Conservation (phyloP, 2,113 vertebrate genomes). For the Coryphaenoides rupestris region DNA sequence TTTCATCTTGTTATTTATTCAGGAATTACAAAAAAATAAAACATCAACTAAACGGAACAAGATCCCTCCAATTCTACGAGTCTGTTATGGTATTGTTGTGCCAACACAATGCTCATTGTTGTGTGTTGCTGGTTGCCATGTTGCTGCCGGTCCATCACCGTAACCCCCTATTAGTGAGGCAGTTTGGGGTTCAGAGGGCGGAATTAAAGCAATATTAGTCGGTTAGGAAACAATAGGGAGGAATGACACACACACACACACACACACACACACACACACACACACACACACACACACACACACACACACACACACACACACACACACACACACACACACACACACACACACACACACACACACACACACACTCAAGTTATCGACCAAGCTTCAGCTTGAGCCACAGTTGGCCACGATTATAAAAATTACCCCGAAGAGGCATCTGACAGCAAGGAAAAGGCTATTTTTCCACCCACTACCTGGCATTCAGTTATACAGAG, state of each 20-base stretch:
- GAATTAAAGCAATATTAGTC: no score
- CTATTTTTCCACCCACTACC: constrained; percentile 64
- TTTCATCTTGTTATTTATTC: no score
- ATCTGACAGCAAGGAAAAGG: constrained; percentile 47
- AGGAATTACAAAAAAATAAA: no score
- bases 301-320: constrained; percentile 5
- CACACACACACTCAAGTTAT: constrained; percentile 13
- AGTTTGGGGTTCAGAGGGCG: no score
- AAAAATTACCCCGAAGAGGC: constrained; percentile 55
- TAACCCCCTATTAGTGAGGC: no score
- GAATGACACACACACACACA: neutral
- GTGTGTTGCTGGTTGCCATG: no score
- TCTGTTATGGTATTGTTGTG: no score
- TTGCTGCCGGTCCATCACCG: no score
- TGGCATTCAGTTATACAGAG: constrained; percentile 62
- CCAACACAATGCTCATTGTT: no score
- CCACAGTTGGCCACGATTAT: constrained; percentile 51
- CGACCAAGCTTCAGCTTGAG: constrained; percentile 47
- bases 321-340: constrained; percentile 5
- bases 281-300: neutral
- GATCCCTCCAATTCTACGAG: no score
- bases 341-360: constrained; percentile 23
- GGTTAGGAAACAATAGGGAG: no score
- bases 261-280: neutral
- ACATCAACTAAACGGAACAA: no score